Conservation (phyloP, 35 echinoderm and acorn worm genomes). For the Acanthaster planci region DNA sequence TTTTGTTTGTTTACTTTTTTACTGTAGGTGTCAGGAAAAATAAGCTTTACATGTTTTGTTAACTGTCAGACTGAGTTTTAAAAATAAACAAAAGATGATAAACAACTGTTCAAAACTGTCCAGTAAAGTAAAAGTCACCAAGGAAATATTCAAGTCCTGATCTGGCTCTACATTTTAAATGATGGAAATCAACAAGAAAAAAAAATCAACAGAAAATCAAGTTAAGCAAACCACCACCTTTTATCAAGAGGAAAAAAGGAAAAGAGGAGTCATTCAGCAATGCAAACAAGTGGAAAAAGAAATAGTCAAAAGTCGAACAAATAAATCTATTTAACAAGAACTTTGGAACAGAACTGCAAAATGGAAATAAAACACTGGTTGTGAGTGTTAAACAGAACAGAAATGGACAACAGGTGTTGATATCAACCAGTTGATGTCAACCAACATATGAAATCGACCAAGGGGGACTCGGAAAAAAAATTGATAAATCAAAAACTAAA, state of each 20-base stretch:
- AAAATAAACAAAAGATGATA: no score
- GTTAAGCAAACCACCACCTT: slow-evolving; percentile 30
- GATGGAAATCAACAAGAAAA: neutral
- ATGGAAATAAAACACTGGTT: slow-evolving; percentile 14
- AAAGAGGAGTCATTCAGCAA: slow-evolving; percentile 13
- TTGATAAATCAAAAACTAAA: neutral
- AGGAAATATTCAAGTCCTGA: neutral
- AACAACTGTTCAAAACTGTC: no score
- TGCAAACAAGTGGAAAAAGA: slow-evolving; percentile 12
- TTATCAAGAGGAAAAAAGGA: slow-evolving; percentile 1
- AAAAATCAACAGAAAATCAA: slow-evolving; percentile 24
- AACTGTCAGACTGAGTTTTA: no score
- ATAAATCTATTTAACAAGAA: slow-evolving; percentile 12
- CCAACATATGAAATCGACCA: slow-evolving; percentile 31
- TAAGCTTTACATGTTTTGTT: no score
- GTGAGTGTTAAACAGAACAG: slow-evolving; percentile 13
- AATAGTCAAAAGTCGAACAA: neutral
- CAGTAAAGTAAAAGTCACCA: no score
- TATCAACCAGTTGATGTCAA: neutral
- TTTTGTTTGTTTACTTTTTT: no score
- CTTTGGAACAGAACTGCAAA: slow-evolving; percentile 28
- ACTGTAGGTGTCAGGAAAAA: no score
- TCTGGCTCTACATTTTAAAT: neutral
- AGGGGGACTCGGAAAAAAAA: slow-evolving; percentile 12
- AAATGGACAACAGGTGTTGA: neutral